Evolutionary conservation across 2,113 vertebrate genomes (phyloP).

Genomic region (Mohoua ochrocephala): DNA sequence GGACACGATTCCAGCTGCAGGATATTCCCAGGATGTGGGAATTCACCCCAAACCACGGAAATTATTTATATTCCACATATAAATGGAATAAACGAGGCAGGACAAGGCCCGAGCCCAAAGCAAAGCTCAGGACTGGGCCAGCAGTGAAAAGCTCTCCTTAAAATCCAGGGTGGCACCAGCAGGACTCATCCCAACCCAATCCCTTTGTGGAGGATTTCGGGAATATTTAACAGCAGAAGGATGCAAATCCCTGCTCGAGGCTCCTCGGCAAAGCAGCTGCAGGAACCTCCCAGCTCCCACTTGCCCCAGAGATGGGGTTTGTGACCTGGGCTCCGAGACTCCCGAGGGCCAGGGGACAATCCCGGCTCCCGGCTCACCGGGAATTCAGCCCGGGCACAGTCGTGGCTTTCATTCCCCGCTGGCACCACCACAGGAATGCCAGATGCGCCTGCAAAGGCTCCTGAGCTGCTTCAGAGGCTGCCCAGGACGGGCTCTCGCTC

Average conservation of each 20-base stretch:
- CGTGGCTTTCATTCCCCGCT: background rate
- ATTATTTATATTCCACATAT: background rate
- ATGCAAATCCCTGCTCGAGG: background rate
- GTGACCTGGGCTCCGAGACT: background rate
- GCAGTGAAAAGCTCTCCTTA: background rate
- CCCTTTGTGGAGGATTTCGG: background rate
- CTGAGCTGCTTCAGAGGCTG: background rate
- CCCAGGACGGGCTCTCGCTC: background rate
- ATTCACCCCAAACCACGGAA: rapidly evolving
- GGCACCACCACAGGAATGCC: background rate
- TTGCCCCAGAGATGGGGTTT: background rate
- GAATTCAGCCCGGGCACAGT: background rate
- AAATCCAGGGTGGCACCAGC: background rate
- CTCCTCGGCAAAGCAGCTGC: background rate
- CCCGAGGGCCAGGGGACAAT: rapidly evolving
- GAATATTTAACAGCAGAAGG: background rate
- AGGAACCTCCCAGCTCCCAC: background rate
- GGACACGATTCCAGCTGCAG: background rate
- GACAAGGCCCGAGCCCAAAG: too few relatives aligned
- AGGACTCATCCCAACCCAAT: background rate
- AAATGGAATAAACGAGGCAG: background rate
- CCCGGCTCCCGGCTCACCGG: background rate
- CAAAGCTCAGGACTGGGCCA: background rate
- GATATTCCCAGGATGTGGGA: rapidly evolving
- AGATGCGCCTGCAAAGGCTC: background rate